These are phyloP conservation scores for Cichlasoma orientale DNA, from an alignment of 2,797 vertebrate genomes.

Conservation along the genomic window DNA sequence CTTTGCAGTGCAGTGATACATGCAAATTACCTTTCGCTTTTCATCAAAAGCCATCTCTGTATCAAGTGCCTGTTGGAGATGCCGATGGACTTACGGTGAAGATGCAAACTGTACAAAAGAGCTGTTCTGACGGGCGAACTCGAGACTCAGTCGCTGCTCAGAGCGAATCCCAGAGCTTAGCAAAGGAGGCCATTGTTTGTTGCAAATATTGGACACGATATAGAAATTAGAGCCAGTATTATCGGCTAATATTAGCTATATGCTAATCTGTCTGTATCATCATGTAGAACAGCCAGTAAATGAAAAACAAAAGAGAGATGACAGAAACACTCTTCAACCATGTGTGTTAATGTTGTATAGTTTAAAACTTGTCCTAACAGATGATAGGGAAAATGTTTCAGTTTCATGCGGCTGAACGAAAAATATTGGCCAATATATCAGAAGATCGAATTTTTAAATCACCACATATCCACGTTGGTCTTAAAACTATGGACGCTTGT, in stretches of 20 bases:
- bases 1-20: slow-evolving; percentile 30
- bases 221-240: not conserved
- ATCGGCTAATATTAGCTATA: not conserved
- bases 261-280: not conserved
- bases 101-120: not conserved
- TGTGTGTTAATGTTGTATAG: too few relatives aligned
- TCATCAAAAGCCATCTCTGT: slow-evolving; percentile 7
- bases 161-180: not conserved
- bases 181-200: not conserved
- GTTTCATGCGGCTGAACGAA: not conserved
- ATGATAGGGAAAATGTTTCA: not conserved
- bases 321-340: too few relatives aligned
- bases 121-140: not conserved
- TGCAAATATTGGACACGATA: too few relatives aligned
- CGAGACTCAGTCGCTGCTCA: not conserved
- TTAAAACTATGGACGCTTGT: too few relatives aligned
- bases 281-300: not conserved
- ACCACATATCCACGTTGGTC: not conserved
- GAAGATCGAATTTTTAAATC: not conserved
- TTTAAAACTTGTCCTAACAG: not conserved
- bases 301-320: not conserved
- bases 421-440: not conserved
- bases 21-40: slow-evolving; percentile 42
- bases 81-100: not conserved
- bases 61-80: not conserved